Evolutionary conservation across 2,888 invertebrate genomes (phyloP).

Genomic region (Leptopilina drosophilae): DNA sequence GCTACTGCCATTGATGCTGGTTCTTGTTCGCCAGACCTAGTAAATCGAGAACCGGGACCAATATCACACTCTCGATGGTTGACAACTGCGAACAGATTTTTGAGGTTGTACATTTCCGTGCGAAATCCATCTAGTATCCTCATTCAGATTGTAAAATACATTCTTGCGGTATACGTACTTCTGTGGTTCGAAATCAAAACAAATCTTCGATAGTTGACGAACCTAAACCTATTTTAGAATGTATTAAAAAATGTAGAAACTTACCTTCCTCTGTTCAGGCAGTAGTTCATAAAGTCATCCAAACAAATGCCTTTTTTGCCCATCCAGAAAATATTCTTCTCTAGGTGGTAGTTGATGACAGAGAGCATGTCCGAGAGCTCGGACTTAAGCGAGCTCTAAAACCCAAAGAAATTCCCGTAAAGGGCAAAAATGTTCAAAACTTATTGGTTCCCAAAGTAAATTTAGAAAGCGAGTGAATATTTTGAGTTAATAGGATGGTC

Average conservation of each 20-base stretch:
- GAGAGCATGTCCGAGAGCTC: neutral
- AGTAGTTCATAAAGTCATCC: slow-evolving; percentile 23
- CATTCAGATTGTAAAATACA: slow-evolving; percentile 42
- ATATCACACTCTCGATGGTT: slow-evolving; percentile 41
- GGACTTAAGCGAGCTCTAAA: neutral
- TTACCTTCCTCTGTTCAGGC: slow-evolving; percentile 21
- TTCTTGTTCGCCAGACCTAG: slow-evolving; percentile 43
- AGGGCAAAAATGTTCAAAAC: too few species aligned
- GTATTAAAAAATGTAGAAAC: slow-evolving; percentile 46
- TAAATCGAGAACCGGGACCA: slow-evolving; percentile 36
- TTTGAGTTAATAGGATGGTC: too few species aligned
- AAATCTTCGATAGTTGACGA: slow-evolving; percentile 46
- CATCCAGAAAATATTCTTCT: slow-evolving; percentile 35
- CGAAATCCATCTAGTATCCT: slow-evolving; percentile 16
- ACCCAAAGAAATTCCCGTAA: too few species aligned
- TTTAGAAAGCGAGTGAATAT: too few species aligned
- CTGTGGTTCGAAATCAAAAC: slow-evolving; percentile 56
- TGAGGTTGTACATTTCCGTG: slow-evolving; percentile 43
- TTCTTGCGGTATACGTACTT: slow-evolving; percentile 53
- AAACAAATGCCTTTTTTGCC: slow-evolving; percentile 18
- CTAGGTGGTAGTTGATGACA: slow-evolving; percentile 29
- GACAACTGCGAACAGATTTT: slow-evolving; percentile 32
- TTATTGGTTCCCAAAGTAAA: too few species aligned
- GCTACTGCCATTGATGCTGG: slow-evolving; percentile 43
- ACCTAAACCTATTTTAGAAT: slow-evolving; percentile 48